Conservation (phyloP, 2,113 vertebrate genomes). For the Ptilonorhynchus violaceus region DNA sequence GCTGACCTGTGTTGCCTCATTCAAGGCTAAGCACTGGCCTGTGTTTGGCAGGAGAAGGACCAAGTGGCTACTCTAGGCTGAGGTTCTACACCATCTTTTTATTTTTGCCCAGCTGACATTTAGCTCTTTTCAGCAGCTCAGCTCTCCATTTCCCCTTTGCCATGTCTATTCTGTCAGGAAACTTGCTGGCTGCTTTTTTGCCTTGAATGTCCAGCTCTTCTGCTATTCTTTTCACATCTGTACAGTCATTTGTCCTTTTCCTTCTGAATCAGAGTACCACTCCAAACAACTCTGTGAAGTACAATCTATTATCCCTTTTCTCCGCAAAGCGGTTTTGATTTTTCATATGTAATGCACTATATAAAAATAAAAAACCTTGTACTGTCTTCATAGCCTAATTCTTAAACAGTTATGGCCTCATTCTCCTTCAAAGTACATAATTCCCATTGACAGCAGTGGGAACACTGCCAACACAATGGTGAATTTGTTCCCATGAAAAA, state of each 20-base stretch:
- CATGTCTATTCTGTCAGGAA: background rate
- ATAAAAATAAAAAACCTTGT: conserved; percentile 50
- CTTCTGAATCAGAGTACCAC: conserved; percentile 23
- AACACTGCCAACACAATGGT: conserved; percentile 24
- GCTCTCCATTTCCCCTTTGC: background rate
- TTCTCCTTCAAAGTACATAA: conserved; percentile 32
- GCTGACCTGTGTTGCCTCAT: background rate
- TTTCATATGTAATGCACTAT: conserved; percentile 8
- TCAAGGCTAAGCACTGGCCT: background rate
- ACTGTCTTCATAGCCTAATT: conserved; percentile 47
- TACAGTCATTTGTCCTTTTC: conserved; percentile 30
- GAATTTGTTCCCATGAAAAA: conserved; percentile 19
- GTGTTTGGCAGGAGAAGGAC: background rate
- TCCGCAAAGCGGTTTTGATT: background rate
- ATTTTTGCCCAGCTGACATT: background rate
- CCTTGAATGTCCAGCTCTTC: conserved; percentile 11
- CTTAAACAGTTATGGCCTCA: conserved; percentile 54
- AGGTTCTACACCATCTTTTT: background rate
- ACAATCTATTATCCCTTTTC: conserved; percentile 14
- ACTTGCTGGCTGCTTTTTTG: background rate
- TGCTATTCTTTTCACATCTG: background rate
- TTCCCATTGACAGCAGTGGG: conserved; percentile 45
- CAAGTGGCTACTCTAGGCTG: background rate
- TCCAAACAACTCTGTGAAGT: background rate
- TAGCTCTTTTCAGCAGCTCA: background rate